phyloP scores from a whole-genome alignment of 2,888 invertebrate species.

The Amiota communis region DNA sequence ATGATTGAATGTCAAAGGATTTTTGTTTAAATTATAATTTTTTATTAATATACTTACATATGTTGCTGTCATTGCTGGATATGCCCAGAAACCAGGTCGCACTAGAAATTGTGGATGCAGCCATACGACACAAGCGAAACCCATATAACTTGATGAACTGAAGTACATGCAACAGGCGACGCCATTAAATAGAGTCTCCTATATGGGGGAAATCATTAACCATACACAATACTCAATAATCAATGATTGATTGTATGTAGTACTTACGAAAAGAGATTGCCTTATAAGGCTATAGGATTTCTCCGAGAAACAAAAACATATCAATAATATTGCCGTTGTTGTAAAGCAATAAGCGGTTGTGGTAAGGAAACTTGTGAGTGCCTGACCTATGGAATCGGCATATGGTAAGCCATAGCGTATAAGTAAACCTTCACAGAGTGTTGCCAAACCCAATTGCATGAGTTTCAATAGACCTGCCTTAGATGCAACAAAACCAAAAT shows the following conservation, averaged over 20 bases:
- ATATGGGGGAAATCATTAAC: constrained; percentile 64
- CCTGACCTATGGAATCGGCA: constrained; percentile 82
- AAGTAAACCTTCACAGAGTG: constrained; percentile 86
- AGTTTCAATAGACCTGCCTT: constrained; percentile 84
- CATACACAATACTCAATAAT: background rate
- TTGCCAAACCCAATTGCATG: constrained; percentile 83
- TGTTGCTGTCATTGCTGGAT: constrained; percentile 91
- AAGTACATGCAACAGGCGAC: constrained; percentile 85
- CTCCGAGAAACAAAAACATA: constrained; percentile 85
- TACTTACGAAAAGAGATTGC: constrained; percentile 89
- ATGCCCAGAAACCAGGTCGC: constrained; percentile 84
- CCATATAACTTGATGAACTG: constrained; percentile 86
- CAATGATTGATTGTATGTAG: background rate
- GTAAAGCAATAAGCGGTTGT: constrained; percentile 87
- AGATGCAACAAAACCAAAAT: constrained; percentile 83
- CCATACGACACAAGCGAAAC: constrained; percentile 84
- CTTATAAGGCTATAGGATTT: constrained; percentile 84
- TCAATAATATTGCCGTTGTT: constrained; percentile 82
- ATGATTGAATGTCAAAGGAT: background rate
- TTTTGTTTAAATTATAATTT: background rate
- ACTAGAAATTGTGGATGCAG: constrained; percentile 83
- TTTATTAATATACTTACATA: constrained; percentile 79
- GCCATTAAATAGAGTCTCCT: constrained; percentile 88
- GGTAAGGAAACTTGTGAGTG: constrained; percentile 86
- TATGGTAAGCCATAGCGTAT: constrained; percentile 85